These are phyloP conservation scores for Podarcis muralis DNA, from an alignment of 2,113 vertebrate genomes.

Conservation along the genomic window DNA sequence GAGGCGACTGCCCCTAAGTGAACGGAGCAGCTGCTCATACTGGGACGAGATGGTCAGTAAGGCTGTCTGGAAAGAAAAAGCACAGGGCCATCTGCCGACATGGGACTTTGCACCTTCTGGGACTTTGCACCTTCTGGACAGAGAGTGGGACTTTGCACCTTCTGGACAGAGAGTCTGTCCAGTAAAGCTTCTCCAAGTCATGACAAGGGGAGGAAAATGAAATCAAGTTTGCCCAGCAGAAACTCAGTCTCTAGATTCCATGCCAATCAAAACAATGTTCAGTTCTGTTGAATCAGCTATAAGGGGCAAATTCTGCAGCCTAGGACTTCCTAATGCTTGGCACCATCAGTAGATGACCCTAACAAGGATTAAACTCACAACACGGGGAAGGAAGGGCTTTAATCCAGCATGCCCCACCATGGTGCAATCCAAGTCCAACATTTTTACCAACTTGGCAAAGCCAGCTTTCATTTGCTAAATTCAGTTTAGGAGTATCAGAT, in stretches of 20 bases:
- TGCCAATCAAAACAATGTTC: not conserved
- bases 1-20: slow-evolving; percentile 88
- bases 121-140: slow-evolving; percentile 87
- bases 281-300: no score
- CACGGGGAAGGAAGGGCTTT: not conserved
- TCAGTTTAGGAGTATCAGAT: not conserved
- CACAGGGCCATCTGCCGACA: slow-evolving; percentile 97
- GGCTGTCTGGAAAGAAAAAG: slow-evolving; percentile 92
- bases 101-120: slow-evolving; percentile 88
- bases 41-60: slow-evolving; percentile 93
- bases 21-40: slow-evolving; percentile 96
- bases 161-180: slow-evolving; percentile 88
- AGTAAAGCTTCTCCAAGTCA: slow-evolving; percentile 75
- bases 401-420: no score
- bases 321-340: no score
- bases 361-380: no score
- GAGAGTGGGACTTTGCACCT: slow-evolving; percentile 89
- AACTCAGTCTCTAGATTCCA: slow-evolving; percentile 54
- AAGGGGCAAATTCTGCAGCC: no score
- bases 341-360: no score
- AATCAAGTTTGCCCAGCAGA: slow-evolving; percentile 63
- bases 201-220: slow-evolving; percentile 81
- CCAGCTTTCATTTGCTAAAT: not conserved
- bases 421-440: not conserved
- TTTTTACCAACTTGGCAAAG: not conserved